A percentile compares a stretch with the other conserved stretches of the same genome.
Conservation (phyloP, 1,140 invertebrate genomes). For the Oedothorax gibbosus region DNA sequence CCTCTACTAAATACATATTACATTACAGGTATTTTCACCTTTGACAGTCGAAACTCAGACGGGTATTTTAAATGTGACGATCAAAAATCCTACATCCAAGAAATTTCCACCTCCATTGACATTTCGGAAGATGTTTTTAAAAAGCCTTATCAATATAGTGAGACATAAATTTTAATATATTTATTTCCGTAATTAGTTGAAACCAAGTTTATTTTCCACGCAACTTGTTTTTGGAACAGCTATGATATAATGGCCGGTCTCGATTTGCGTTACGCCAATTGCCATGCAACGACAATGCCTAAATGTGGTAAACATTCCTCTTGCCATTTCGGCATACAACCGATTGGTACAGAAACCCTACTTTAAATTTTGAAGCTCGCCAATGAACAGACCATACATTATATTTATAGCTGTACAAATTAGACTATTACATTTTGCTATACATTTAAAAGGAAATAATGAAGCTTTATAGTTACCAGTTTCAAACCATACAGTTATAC, state of each 20-base stretch:
- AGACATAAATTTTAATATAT: neutral
- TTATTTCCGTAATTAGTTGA: neutral
- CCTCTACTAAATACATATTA: neutral
- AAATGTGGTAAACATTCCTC: neutral
- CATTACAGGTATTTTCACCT: neutral
- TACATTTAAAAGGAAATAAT: neutral
- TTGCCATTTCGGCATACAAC: too few species aligned
- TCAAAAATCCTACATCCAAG: constrained; percentile 2
- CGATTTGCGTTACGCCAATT: neutral
- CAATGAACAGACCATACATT: too few species aligned
- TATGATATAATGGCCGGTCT: neutral
- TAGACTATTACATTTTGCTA: neutral
- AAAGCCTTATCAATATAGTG: constrained; percentile 5
- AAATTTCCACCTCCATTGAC: constrained; percentile 4
- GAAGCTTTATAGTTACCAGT: neutral
- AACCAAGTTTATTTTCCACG: neutral
- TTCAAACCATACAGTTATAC: neutral
- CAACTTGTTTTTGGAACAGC: neutral
- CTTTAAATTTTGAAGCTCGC: too few species aligned
- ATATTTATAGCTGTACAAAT: neutral
- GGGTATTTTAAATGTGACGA: constrained; percentile 16
- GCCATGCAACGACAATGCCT: too few species aligned
- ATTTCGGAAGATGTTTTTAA: constrained; percentile 27
- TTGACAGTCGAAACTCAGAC: constrained; percentile 1
- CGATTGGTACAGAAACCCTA: too few species aligned